A percentile compares a stretch with the other conserved stretches of the same genome.
These are phyloP conservation scores for Drosophila punjabiensis DNA, from an alignment of 1,140 invertebrate species.

Conservation along the genomic window DNA sequence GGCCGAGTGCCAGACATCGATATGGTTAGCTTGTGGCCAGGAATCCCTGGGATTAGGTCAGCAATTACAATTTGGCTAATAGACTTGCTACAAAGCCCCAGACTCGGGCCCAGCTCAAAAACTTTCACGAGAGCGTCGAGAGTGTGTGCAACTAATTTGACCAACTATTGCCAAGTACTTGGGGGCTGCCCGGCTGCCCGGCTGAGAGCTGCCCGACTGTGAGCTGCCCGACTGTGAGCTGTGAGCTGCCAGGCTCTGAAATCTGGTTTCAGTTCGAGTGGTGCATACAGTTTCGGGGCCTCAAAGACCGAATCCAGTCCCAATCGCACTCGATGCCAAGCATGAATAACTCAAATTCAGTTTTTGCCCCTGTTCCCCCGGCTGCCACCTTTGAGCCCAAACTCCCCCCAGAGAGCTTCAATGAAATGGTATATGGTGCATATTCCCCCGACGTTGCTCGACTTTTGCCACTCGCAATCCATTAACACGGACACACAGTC, in stretches of 20 bases:
- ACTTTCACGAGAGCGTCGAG: constrained; percentile 21
- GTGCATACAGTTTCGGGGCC: constrained; percentile 17
- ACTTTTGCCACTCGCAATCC: constrained; percentile 10
- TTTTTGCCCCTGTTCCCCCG: too few species aligned
- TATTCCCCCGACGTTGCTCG: background rate
- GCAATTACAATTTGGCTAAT: constrained; percentile 62
- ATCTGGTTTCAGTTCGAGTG: constrained; percentile 6
- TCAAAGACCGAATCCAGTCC: constrained; percentile 28
- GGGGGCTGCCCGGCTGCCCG: too few species aligned
- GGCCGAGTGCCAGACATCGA: background rate
- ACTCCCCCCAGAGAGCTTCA: too few species aligned
- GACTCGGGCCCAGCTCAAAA: background rate
- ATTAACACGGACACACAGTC: constrained; percentile 6
- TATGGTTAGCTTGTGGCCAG: background rate
- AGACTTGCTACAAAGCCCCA: constrained; percentile 53
- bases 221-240: too few species aligned
- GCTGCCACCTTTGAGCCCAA: background rate
- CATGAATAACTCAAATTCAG: constrained; percentile 48
- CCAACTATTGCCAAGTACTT: constrained; percentile 31
- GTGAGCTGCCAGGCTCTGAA: too few species aligned
- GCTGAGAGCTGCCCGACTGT: background rate
- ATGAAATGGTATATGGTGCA: background rate
- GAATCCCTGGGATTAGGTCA: constrained; percentile 28
- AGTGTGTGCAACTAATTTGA: constrained; percentile 34
- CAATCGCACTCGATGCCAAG: constrained; percentile 10